Percentiles rank a stretch among this genome's conserved stretches.
Conservation (phyloP, 1,140 invertebrate genomes). For the Mamestra configurata region DNA sequence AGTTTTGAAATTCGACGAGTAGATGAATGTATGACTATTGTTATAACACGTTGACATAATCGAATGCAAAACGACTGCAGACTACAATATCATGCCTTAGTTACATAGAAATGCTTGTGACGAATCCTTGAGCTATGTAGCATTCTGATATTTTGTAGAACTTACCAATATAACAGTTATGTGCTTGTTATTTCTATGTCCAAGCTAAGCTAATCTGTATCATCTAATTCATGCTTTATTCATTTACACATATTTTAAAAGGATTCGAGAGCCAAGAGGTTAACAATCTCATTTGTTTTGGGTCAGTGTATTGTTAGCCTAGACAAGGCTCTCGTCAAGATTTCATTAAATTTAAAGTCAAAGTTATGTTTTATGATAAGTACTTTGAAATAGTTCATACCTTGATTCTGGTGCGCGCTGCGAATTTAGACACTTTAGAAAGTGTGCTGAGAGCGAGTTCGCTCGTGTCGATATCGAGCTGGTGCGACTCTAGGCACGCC, state of each 20-base stretch:
- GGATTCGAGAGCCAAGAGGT: constrained; percentile 1
- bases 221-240: constrained; percentile 66
- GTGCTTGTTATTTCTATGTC: constrained; percentile 59
- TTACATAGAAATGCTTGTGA: constrained; percentile 64
- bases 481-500: constrained; percentile 92
- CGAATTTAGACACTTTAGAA: constrained; percentile 95
- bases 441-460: constrained; percentile 94
- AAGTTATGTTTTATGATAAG: constrained; percentile 7
- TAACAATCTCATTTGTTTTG: constrained; percentile 13
- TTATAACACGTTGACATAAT: constrained; percentile 48
- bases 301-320: constrained; percentile 4
- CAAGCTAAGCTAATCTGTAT: constrained; percentile 70
- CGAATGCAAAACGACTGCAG: constrained; percentile 46
- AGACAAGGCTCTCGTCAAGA: background rate
- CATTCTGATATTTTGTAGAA: constrained; percentile 35
- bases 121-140: constrained; percentile 9
- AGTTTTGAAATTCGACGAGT: constrained; percentile 19
- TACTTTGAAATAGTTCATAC: constrained; percentile 73
- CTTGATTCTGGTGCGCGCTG: constrained; percentile 94
- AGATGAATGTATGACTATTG: constrained; percentile 50
- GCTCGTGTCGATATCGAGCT: constrained; percentile 95
- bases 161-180: constrained; percentile 58
- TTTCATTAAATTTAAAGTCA: constrained; percentile 3
- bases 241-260: constrained; percentile 42
- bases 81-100: constrained; percentile 75